Evolutionary conservation across 2,888 invertebrate genomes (phyloP).

Genomic region (Caenorhabditis wallacei): DNA sequence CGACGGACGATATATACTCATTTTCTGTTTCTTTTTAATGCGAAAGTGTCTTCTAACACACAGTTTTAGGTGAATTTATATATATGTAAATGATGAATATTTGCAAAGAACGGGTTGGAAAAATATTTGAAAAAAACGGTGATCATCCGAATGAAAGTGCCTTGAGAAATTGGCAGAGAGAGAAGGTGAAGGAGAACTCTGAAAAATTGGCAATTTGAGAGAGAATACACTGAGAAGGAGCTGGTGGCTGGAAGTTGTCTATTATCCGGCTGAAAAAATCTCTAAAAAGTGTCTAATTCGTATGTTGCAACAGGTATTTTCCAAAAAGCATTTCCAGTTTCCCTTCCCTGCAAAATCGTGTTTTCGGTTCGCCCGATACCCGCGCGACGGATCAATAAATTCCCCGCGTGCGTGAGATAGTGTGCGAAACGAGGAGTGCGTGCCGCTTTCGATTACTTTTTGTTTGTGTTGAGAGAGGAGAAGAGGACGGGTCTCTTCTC

Average conservation of each 20-base stretch:
- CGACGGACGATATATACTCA: slow-evolving; percentile 19
- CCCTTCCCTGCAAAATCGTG: slow-evolving; percentile 5
- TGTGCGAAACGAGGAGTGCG: slow-evolving; percentile 15
- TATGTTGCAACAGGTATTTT: not conserved
- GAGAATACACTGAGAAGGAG: not conserved
- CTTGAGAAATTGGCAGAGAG: too few species aligned
- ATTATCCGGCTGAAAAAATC: too few species aligned
- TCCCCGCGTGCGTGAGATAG: slow-evolving; percentile 16
- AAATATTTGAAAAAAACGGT: slow-evolving; percentile 13
- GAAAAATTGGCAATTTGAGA: not conserved
- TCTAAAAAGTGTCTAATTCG: too few species aligned
- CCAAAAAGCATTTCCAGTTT: not conserved
- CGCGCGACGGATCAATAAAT: slow-evolving; percentile 27
- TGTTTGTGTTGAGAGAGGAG: slow-evolving; percentile 43
- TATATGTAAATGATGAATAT: not conserved
- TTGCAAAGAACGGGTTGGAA: slow-evolving; percentile 36
- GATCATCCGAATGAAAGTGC: too few species aligned
- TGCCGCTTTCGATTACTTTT: slow-evolving; percentile 25
- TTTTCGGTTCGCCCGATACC: not conserved
- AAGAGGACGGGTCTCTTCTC: slow-evolving; percentile 37
- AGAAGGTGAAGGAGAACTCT: not conserved
- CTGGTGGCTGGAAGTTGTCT: not conserved
- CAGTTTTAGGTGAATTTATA: slow-evolving; percentile 44
- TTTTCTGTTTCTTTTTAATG: slow-evolving; percentile 52
- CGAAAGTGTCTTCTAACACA: slow-evolving; percentile 44